Conservation (phyloP, 1,140 invertebrate genomes). For the Drosophila sulfurigaster region DNA sequence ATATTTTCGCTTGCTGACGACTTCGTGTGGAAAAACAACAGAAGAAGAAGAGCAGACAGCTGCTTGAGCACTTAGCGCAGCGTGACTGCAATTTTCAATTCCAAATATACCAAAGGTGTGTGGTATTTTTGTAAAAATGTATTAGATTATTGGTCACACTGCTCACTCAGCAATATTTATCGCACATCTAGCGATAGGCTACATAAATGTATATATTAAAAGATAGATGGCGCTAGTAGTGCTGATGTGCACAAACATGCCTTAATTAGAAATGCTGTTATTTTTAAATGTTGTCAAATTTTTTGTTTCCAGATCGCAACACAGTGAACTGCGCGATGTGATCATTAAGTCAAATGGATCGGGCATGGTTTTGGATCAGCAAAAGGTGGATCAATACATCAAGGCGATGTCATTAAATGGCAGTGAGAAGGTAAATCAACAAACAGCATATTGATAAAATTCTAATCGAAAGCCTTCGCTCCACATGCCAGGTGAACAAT, state of each 20-base stretch:
- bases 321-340: conserved; percentile 68
- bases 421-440: conserved; percentile 67
- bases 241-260: neutral
- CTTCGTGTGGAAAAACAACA: conserved; percentile 32
- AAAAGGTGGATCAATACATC: conserved; percentile 80
- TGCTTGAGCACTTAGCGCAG: conserved; percentile 13
- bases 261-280: neutral
- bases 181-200: neutral
- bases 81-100: neutral
- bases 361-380: conserved; percentile 67
- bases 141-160: too few relatives aligned
- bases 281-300: neutral
- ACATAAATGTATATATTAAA: neutral
- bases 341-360: conserved; percentile 74
- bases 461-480: neutral
- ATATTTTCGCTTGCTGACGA: conserved; percentile 30
- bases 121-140: too few relatives aligned
- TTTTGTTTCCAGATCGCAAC: conserved; percentile 56
- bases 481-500: conserved; percentile 52
- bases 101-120: neutral
- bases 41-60: conserved; percentile 39
- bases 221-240: conserved; percentile 26
- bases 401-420: conserved; percentile 75
- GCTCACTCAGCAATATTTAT: conserved; percentile 8
- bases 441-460: neutral